Base-by-base conservation (phyloP, 1,140 invertebrate genomes). In the Sitobion miscanthi region DNA sequence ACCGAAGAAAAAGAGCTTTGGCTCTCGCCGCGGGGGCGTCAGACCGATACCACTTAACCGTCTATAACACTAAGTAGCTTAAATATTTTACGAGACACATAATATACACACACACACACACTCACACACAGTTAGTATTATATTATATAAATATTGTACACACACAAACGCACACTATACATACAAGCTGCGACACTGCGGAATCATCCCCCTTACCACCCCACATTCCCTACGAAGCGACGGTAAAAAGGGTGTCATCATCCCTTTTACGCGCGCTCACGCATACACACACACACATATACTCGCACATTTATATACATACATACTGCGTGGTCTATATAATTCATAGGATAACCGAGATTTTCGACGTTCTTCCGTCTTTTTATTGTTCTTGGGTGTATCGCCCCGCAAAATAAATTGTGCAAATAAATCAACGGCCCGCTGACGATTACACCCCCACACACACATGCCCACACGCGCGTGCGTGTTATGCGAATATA, bases 1-100 rank as follows among this genome's bases (percentile, higher is more conserved):
- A 90, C 89, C 25, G 89, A 83, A 85, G 82, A 85, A 93, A 45
- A 86, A 38, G 49, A 93, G 91, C 82, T 93, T 93, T 86, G 91
- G 91, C 20, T 85, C 57, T 85, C 91, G 49, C 91, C 82, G 82
- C 90, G 82, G 77, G 91, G 91, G 91, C 91, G 91, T 93, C 91
- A 85, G 91, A 93, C 91, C 91, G 91, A 93, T 93, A 93, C 91
- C 91, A 93, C 91, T 93, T 93, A 93, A 93, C 91, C 91, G 77
- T 93, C 91, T 93, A 77, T 77, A 77, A 77, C 62, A 86, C 91
- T 93, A 93, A 93, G 91, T 93, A 93, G 91, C 91, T 93, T 93
- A 93, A 93, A 85, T 93, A 82, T 93, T 93, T 93, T 92, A 83
- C 90, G 90, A 91, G 42, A 49, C 52, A 47, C 82, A 47, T 7